These are phyloP conservation scores for Cichladusa arquata DNA, from an alignment of 2,113 vertebrate species.

Conservation along the genomic window DNA sequence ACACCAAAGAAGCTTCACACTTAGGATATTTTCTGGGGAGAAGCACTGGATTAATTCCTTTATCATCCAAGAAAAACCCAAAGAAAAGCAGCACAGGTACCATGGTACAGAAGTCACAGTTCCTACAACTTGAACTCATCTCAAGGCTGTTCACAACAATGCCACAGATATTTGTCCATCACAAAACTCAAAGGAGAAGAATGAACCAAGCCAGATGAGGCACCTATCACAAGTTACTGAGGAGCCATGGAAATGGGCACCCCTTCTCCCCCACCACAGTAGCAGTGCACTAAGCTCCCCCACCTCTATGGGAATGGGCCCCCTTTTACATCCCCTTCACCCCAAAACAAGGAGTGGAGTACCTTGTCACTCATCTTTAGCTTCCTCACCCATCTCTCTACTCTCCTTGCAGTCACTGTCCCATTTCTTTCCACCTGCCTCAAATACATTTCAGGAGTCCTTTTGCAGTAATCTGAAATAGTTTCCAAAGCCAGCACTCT, in stretches of 20 bases:
- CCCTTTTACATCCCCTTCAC: background rate
- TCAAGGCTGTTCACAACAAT: background rate
- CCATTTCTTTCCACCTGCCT: background rate
- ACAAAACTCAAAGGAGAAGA: background rate
- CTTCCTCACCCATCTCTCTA: background rate
- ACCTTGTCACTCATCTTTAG: background rate
- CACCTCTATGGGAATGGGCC: background rate
- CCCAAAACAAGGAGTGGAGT: background rate
- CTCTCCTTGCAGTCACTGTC: background rate
- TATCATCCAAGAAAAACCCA: background rate
- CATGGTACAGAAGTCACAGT: background rate
- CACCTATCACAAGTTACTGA: background rate
- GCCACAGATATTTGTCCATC: background rate
- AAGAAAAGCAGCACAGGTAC: background rate
- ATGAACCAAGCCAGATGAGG: background rate
- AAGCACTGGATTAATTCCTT: background rate
- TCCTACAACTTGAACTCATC: background rate
- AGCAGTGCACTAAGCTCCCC: background rate
- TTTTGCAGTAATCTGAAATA: constrained; percentile 18
- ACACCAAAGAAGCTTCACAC: background rate
- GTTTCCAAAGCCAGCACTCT: constrained; percentile 30
- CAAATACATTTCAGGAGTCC: constrained; percentile 11
- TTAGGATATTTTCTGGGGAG: background rate
- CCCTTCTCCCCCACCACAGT: rapidly evolving
- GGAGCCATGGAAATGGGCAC: background rate